Evolutionary conservation across 1,140 invertebrate species (phyloP).

Genomic region (Drosophila orena): DNA sequence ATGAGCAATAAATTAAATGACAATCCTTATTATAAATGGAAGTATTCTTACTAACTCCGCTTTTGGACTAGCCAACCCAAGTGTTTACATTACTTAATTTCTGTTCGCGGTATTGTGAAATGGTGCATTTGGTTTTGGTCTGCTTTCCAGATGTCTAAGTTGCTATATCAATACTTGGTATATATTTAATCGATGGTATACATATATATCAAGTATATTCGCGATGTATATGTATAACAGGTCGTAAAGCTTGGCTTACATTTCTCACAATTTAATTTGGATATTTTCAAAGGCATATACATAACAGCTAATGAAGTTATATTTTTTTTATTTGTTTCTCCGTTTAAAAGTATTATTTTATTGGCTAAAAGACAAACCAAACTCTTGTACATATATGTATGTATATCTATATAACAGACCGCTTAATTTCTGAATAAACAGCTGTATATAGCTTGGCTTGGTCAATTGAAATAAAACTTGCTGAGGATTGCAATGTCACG

Average conservation of each 20-base stretch:
- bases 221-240: too few relatives aligned
- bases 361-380: background rate
- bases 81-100: background rate
- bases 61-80: too few relatives aligned
- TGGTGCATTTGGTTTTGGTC: background rate
- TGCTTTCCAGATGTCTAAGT: background rate
- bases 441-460: slow-evolving; percentile 36
- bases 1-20: background rate
- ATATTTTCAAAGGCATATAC: too few relatives aligned
- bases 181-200: too few relatives aligned
- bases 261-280: too few relatives aligned
- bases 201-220: too few relatives aligned
- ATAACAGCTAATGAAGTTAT: background rate
- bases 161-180: too few relatives aligned
- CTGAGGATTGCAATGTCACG: slow-evolving; percentile 75
- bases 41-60: background rate
- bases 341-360: background rate
- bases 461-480: slow-evolving; percentile 54
- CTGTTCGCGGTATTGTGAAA: background rate
- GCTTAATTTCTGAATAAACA: slow-evolving; percentile 4
- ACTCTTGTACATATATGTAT: background rate
- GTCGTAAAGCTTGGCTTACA: too few relatives aligned
- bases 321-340: too few relatives aligned
- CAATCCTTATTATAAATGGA: background rate
- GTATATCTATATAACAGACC: background rate